Percentiles rank a stretch among this genome's conserved stretches.
These are phyloP conservation scores for Columbina picui DNA, from an alignment of 2,113 vertebrate species.

Conservation along the genomic window DNA sequence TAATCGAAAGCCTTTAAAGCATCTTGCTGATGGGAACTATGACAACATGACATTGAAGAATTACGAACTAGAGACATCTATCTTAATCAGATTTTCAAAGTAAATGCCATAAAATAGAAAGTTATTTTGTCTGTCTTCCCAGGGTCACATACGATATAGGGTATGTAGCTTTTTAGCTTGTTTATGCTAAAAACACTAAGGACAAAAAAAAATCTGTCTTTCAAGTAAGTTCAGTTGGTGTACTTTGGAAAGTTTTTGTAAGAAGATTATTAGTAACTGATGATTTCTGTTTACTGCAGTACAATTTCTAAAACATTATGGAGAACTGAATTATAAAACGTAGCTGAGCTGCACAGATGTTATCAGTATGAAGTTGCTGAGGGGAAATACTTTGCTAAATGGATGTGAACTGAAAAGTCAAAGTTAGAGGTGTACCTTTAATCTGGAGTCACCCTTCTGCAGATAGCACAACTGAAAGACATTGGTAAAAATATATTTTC, in stretches of 20 bases:
- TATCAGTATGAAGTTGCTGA: neutral
- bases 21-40: constrained; percentile 85
- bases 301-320: neutral
- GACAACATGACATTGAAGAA: constrained; percentile 93
- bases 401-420: neutral
- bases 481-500: neutral
- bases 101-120: constrained; percentile 84
- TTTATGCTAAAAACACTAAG: constrained; percentile 56
- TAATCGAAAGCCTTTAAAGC: constrained; percentile 91
- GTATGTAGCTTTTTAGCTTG: constrained; percentile 56
- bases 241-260: neutral
- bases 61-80: constrained; percentile 82
- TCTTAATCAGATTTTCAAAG: constrained; percentile 91
- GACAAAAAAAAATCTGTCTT: constrained; percentile 12
- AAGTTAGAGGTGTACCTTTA: neutral
- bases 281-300: neutral
- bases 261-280: neutral
- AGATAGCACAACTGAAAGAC: neutral
- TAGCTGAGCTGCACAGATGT: neutral
- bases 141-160: constrained; percentile 74
- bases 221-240: neutral
- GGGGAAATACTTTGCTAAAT: neutral
- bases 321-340: neutral
- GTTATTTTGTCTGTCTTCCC: constrained; percentile 82
- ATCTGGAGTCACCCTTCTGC: neutral